phyloP scores from a whole-genome alignment of 1,140 invertebrate genomes.

The Drosophila navojoa region DNA sequence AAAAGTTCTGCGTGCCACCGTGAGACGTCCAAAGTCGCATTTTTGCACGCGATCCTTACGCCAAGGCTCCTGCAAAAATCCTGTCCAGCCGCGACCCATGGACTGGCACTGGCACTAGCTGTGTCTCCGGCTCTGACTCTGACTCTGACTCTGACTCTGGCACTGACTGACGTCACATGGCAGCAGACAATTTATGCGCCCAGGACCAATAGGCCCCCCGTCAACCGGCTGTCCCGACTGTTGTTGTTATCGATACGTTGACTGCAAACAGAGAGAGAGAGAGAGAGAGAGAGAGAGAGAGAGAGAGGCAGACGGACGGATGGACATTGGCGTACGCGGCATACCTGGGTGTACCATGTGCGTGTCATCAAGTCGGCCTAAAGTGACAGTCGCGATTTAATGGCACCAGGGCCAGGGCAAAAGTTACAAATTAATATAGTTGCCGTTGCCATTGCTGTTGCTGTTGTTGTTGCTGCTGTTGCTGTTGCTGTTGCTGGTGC shows the following conservation, averaged over 20 bases:
- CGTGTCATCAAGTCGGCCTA: constrained; percentile 83
- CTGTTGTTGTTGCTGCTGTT: no score
- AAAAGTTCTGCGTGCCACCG: constrained; percentile 57
- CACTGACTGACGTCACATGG: constrained; percentile 78
- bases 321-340: constrained; percentile 1
- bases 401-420: constrained; percentile 67
- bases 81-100: constrained; percentile 15
- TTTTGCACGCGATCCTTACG: constrained; percentile 76
- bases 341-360: constrained; percentile 52
- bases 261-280: not conserved
- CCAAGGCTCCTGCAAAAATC: constrained; percentile 59
- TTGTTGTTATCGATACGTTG: constrained; percentile 46
- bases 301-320: not conserved
- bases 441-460: not conserved
- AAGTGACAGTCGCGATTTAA: constrained; percentile 83
- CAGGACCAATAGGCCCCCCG: constrained; percentile 38
- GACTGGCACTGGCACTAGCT: constrained; percentile 32
- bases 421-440: constrained; percentile 70
- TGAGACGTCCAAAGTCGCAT: constrained; percentile 70
- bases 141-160: constrained; percentile 26
- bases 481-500: not conserved
- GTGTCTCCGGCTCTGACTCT: constrained; percentile 22
- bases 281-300: not conserved
- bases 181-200: constrained; percentile 79
- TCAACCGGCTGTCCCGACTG: constrained; percentile 15